Evolutionary conservation across 2,113 vertebrate genomes (phyloP).

Genomic region (Alces alces): DNA sequence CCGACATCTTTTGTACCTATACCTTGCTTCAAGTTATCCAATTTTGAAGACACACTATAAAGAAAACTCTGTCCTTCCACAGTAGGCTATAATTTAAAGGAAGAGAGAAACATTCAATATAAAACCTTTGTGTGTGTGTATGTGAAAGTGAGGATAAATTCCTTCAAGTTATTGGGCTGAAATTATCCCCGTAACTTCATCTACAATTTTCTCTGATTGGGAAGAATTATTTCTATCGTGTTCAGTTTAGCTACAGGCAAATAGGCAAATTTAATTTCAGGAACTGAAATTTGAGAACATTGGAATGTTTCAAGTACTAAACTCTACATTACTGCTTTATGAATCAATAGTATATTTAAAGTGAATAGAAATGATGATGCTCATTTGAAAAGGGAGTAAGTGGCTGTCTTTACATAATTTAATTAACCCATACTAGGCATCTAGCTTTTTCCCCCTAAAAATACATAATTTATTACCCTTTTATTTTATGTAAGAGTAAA

Average conservation of each 20-base stretch:
- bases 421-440: neutral
- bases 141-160: neutral
- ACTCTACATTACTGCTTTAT: neutral
- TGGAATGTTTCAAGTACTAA: neutral
- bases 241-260: neutral
- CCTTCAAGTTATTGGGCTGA: neutral
- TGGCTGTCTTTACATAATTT: neutral
- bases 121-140: neutral
- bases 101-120: neutral
- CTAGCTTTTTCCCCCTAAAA: neutral
- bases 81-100: neutral
- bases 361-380: neutral
- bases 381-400: neutral
- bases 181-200: neutral
- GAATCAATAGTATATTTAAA: neutral
- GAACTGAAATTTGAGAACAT: neutral
- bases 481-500: neutral
- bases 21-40: neutral
- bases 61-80: neutral
- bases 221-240: neutral
- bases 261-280: neutral
- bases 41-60: neutral
- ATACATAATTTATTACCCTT: neutral
- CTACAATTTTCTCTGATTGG: conserved; percentile 34
- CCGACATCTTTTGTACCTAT: neutral